Base-by-base conservation (phyloP, 2,888 invertebrate genomes). In the Psylliodes chrysocephalus region DNA sequence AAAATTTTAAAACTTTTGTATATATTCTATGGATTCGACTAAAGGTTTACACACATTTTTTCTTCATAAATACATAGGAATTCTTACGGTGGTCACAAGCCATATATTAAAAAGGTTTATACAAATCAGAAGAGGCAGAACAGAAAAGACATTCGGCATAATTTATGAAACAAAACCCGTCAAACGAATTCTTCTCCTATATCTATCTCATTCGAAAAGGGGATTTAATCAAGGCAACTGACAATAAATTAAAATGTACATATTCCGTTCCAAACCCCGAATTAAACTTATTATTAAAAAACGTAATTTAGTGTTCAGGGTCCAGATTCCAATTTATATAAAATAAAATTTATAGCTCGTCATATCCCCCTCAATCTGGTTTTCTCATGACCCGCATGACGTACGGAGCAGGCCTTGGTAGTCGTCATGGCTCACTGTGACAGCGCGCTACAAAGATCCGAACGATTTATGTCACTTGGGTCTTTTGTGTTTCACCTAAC, bases 401-500 rank as follows among this genome's bases (percentile, higher is more conserved):
- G 68, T 63, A 64, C 64, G 63, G 52, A 67, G 62, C 63, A 52
- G 62, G 63, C 67, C 49, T 66, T 63, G 68, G 60, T 56, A 63
- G 64, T 60, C 64, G 55, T 64, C 71, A 68, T 60, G 67, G 68
- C 68, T 64, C 68, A 65, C 60, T 67, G 47, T 81, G 82, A 81
- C 82, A 82, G 80, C 77, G 68, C 70, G 78, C 80, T 76, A 80
- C 79, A 81, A 79, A 81, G 81, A 81, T 81, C 77, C 78, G 77
- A 71, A 81, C 79, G 82, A 82, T 82, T 82, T 82, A 82, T 82
- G 81, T 81, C 80, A 80, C 79, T 79, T 78, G 79, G 76, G 78
- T 78, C 81, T 81, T 82, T 82, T 82, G 81, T 82, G 75, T 81
- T 81, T 81, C 77, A 80, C 81, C 80, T 81, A 81, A 80, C 81